Conservation (phyloP, 2,113 vertebrate species). For the Ptychochromis oligacanthus region DNA sequence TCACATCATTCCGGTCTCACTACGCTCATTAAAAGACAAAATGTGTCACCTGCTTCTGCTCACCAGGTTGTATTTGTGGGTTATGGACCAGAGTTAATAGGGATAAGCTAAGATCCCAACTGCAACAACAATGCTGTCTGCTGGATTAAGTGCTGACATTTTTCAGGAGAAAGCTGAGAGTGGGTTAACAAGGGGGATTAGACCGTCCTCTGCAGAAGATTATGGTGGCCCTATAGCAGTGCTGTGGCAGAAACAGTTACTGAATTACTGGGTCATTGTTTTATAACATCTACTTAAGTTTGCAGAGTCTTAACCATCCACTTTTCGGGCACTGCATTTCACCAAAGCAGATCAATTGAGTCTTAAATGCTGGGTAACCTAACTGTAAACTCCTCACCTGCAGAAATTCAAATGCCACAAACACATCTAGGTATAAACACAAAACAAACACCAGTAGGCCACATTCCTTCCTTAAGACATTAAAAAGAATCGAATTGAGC, state of each 20-base stretch:
- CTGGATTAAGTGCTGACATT: conserved; percentile 65
- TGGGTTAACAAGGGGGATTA: conserved; percentile 67
- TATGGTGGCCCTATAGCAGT: conserved; percentile 13
- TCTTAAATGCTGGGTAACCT: not conserved
- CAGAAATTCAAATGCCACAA: not conserved
- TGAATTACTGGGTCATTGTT: conserved; percentile 21
- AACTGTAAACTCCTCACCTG: not conserved
- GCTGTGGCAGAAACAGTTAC: conserved; percentile 25
- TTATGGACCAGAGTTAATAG: conserved; percentile 55
- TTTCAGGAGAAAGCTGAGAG: conserved; percentile 59
- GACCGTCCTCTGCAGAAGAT: conserved; percentile 31
- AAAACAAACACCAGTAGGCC: not conserved
- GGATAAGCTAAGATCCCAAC: conserved; percentile 66
- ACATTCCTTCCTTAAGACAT: not conserved
- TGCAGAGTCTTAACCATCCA: not conserved
- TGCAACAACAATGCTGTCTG: conserved; percentile 62
- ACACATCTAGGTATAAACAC: not conserved
- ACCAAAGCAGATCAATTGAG: not conserved
- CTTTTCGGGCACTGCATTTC: not conserved
- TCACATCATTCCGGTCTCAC: not conserved
- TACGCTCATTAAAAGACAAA: conserved; percentile 13
- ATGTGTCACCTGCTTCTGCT: conserved; percentile 47
- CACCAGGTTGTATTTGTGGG: conserved; percentile 40
- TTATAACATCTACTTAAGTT: conserved; percentile 20
- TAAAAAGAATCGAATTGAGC: not conserved